Base-by-base conservation (phyloP, 2,888 invertebrate species). In the Plebejus anna region DNA sequence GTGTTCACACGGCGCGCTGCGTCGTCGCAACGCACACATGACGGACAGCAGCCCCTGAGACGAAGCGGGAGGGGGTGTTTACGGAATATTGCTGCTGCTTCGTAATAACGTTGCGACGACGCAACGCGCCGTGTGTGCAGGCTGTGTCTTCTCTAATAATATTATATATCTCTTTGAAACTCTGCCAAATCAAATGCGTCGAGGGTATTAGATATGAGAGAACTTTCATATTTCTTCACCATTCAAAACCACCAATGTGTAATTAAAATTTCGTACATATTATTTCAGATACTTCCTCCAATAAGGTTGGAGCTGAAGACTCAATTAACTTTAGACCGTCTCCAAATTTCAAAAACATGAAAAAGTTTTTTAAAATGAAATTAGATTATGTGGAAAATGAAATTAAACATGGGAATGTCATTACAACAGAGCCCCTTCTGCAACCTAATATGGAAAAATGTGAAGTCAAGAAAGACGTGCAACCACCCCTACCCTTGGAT, bases 281-380 rank as follows among this genome's bases (percentile, higher is more conserved):
- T 38, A 32, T 78, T 79, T 77, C 79, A 82, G 82, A 80, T 77
- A 73, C 78, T 47, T 79, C 80, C 75, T 77, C 78, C 75, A 80
- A 79, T 77, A 81, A 81, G 81, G 80, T 82, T 55, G 83, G 82
- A 51, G 83, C 83, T 76, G 84, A 87, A 80, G 88, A 87, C 51
- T 80, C 80, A 11, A 84, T 89, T 61, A 86, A 86, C 47, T 89
- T 89, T 80, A 83, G 85, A 22, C 86, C 89, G 22, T 89, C 88
- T 0, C 87, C 87, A 36, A 89, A 90, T 78, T 89, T 89, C 73
- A 89, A 87, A 81, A 88, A 89, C 55, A 91, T 90, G 90, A 89
- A 86, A 80, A 91, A 91, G 73, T 89, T 88, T 79, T 81, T 89
- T 0, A 85, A 86, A 66, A 86, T 83, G 0, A 87, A 89, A 79